These are phyloP conservation scores for Microctenopoma lineatum DNA, from an alignment of 2,797 vertebrate species.

Conservation along the genomic window DNA sequence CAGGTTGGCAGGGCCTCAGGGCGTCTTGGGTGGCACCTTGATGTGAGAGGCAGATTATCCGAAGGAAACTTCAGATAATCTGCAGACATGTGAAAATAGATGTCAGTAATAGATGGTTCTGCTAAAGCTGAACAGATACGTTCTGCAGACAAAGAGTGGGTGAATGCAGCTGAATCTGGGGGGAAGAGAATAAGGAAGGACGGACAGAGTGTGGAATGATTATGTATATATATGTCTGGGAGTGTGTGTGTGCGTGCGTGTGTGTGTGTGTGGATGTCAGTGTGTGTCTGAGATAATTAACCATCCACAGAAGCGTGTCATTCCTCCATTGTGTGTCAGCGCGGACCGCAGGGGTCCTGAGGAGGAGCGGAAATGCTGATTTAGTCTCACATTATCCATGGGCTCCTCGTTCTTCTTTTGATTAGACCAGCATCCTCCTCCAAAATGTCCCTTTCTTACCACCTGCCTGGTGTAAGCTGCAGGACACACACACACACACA, in stretches of 20 bases:
- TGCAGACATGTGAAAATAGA: too few species aligned
- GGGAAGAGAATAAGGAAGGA: slow-evolving; percentile 34
- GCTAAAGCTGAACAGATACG: slow-evolving; percentile 42
- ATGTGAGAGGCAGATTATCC: slow-evolving; percentile 32
- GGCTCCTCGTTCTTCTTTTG: slow-evolving; percentile 59
- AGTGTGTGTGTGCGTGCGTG: neutral
- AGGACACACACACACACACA: slow-evolving; percentile 16
- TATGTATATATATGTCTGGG: slow-evolving; percentile 21
- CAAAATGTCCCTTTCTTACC: slow-evolving; percentile 35
- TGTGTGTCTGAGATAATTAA: slow-evolving; percentile 78
- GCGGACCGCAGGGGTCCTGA: slow-evolving; percentile 59
- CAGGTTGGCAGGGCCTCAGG: slow-evolving; percentile 35
- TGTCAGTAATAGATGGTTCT: slow-evolving; percentile 27
- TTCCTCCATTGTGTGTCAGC: slow-evolving; percentile 77
- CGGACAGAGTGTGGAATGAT: slow-evolving; percentile 26
- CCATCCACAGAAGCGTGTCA: slow-evolving; percentile 78
- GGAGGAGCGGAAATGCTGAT: slow-evolving; percentile 80
- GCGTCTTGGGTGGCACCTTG: slow-evolving; percentile 51
- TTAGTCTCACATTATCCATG: slow-evolving; percentile 74
- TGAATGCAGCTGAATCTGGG: slow-evolving; percentile 51
- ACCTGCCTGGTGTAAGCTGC: slow-evolving; percentile 27
- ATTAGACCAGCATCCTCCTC: slow-evolving; percentile 54
- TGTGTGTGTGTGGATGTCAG: slow-evolving; percentile 21
- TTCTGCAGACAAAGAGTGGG: slow-evolving; percentile 47
- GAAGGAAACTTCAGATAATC: slow-evolving; percentile 6